Evolutionary conservation across 2,797 vertebrate genomes (phyloP), one percentile per base, ranked within the genome.

Genomic region (Brachyalestes nurse): DNA sequence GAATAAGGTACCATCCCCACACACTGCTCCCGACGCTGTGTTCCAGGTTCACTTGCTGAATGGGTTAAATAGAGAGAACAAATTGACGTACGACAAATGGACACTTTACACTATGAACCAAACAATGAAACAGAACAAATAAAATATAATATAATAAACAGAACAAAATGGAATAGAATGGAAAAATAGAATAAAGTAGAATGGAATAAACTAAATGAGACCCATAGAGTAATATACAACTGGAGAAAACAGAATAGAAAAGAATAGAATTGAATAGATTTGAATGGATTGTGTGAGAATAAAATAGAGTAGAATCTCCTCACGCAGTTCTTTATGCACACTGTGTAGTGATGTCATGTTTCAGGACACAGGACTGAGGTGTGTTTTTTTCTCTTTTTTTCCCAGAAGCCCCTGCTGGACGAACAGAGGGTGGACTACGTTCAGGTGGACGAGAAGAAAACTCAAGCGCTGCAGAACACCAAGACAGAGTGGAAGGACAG

Each of bases 401-500:
- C 19, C 19, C 91, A 99, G 98, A 99, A 99, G 87, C 89, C 93
- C 10, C 86, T 90, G 64, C 86, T 94, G 79, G 94, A 99, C 79
- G 97, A 98, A 14, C 93, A 98, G 84, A 92, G 93, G 79, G 98
- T 99, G 78, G 97, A 99, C 89, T 99, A 99, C 0, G 98, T 99
- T 69, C 95, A 97, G 85, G 97, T 99, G 79, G 98, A 99, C 53
- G 96, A 99, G 84, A 96, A 97, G 93, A 98, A 97, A 92, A 99
- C 98, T 16, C 97, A 98, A 85, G 98, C 98, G 45, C 95, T 99
- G 83, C 96, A 96, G 91, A 96, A 90, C 94, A 99, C 97, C 86
- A 97, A 96, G 87, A 96, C 97, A 90, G 96, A 98, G 91, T 99
- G 97, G 98, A 97, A 95, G 51, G 97, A 99, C 58, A 96, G 96